Evolutionary conservation across 2,113 vertebrate species (phyloP).

Genomic region (Hydrolagus affinis): DNA sequence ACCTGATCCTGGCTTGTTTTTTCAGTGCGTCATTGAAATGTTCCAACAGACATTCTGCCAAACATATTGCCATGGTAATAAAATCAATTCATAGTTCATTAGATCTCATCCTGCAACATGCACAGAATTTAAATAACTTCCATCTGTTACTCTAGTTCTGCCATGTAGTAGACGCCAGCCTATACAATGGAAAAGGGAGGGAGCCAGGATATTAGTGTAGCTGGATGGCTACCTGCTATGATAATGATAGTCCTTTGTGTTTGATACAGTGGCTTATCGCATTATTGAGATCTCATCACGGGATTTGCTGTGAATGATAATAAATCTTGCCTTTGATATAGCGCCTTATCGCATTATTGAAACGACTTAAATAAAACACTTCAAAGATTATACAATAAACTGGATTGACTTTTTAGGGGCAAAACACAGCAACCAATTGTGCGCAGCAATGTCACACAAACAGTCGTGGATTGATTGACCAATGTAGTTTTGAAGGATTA

Average conservation of each 20-base stretch:
- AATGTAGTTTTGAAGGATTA: too few species aligned
- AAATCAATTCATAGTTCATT: conserved; percentile 4
- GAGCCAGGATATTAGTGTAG: neutral
- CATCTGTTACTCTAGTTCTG: conserved; percentile 16
- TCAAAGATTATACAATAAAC: too few species aligned
- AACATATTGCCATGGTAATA: conserved; percentile 21
- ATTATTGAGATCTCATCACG: too few species aligned
- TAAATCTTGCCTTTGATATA: too few species aligned
- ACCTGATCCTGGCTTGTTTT: neutral
- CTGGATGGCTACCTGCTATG: neutral
- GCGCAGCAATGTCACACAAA: too few species aligned
- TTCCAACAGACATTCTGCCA: neutral
- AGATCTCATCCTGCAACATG: neutral
- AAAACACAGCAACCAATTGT: too few species aligned
- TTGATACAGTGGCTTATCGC: neutral
- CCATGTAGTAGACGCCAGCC: neutral
- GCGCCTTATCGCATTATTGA: too few species aligned
- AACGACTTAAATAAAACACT: too few species aligned
- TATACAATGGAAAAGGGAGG: neutral
- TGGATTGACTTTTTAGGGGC: too few species aligned
- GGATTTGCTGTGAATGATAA: too few species aligned
- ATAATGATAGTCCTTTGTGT: neutral
- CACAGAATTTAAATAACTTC: conserved; percentile 1
- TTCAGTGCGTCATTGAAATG: neutral
- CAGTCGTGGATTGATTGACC: too few species aligned